Conservation (phyloP, 2,113 vertebrate genomes). For the Phaethornis superciliosus region DNA sequence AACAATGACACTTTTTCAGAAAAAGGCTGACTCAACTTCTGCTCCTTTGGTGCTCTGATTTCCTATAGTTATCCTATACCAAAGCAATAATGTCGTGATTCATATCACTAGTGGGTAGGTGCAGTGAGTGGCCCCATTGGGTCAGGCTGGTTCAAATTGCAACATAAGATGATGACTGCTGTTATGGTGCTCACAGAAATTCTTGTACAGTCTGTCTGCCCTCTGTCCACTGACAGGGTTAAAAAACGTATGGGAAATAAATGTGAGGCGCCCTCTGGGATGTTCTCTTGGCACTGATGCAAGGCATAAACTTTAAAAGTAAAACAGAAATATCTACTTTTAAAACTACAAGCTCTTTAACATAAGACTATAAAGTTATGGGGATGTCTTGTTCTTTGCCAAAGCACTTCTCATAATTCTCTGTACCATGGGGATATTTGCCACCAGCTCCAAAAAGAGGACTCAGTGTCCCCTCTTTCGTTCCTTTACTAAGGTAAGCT, state of each 20-base stretch:
- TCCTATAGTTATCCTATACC: neutral
- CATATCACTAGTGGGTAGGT: neutral
- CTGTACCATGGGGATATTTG: neutral
- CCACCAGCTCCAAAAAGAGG: neutral
- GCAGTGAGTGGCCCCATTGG: neutral
- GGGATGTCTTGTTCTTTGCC: neutral
- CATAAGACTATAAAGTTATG: neutral
- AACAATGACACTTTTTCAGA: neutral
- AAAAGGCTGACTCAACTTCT: neutral
- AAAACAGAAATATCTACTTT: neutral
- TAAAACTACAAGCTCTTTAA: neutral
- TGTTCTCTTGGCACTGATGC: neutral
- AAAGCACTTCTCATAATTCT: neutral
- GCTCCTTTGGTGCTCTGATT: neutral
- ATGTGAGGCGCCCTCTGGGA: neutral
- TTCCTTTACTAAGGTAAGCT: neutral
- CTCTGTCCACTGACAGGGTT: neutral
- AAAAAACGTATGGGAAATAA: neutral
- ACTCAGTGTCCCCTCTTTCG: rapidly evolving
- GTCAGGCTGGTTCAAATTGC: neutral
- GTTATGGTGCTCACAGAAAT: neutral
- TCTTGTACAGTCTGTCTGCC: neutral
- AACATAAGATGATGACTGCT: neutral
- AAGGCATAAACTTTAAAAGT: neutral
- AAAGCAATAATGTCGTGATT: rapidly evolving